Base-by-base conservation (phyloP, 2,888 invertebrate genomes). In the Heliothis peltigera region DNA sequence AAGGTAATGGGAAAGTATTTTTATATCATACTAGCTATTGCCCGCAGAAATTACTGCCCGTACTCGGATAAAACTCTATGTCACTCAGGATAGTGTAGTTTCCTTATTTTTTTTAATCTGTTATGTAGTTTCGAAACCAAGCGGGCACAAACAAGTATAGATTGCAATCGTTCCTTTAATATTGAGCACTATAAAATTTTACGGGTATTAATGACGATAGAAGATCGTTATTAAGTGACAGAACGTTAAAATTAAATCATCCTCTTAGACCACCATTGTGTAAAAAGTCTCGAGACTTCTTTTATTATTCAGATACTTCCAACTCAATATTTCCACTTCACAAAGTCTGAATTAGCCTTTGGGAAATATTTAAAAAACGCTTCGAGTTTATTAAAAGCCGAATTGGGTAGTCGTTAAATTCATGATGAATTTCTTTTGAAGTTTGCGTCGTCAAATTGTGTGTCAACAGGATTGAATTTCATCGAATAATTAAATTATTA, bases 251-350 rank as follows among this genome's bases (percentile, higher is more conserved):
- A 60, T 71, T 59, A 47, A 65, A 71, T 60, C 28, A 28, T 49
- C 58, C 39, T 42, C 48, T 55, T 17, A 51, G n/a, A 55, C 63
- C 51, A 60, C 60, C 60, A 67, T 73, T 74, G 63, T 71, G 58
- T 64, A 54, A 79, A 68, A 71, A 70, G 44, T 68, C 74, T 49
- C 49, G n/a, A 55, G 59, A 62, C 47, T 70, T 68, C 60, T 63
- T 76, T 75, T 59, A 77, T 77, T 75, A 79, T 67, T 79, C 66
- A 74, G 63, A 69, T 70, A 70, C 73, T 78, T 76, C 47, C 63
- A 69, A 79, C 78, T 75, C 65, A 69, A 78, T 78, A 78, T 78
- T 78, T 73, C 64, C 62, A 73, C 75, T 70, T 53, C 52, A 62
- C 60, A 60, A 68, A 79, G 49, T 68, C 75, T 57, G 70, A 78